Percentiles rank a stretch among this genome's conserved stretches.
These are phyloP conservation scores for Silvanus unidentatus DNA, from an alignment of 2,888 invertebrate genomes.

Conservation along the genomic window DNA sequence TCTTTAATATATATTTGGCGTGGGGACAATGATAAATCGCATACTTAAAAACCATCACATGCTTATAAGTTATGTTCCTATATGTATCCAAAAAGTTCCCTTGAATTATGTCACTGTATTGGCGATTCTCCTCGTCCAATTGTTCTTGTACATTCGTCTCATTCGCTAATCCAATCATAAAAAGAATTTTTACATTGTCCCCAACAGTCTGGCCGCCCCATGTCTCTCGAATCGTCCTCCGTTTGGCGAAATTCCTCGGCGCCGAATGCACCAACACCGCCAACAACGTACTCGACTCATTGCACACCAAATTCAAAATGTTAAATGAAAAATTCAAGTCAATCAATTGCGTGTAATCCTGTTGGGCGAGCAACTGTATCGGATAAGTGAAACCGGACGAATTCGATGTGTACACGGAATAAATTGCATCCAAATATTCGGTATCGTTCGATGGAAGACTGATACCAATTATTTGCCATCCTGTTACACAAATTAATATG, in stretches of 20 bases:
- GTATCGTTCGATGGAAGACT: slow-evolving; percentile 5
- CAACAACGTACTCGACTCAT: slow-evolving; percentile 35
- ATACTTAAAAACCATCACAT: slow-evolving; percentile 78
- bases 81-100: slow-evolving; percentile 74
- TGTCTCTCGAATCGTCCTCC: slow-evolving; percentile 64
- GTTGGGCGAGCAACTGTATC: slow-evolving; percentile 15
- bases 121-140: slow-evolving; percentile 51
- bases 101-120: slow-evolving; percentile 65
- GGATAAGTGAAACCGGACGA: slow-evolving; percentile 24
- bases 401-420: slow-evolving; percentile 27
- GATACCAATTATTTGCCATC: slow-evolving; percentile 23
- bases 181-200: slow-evolving; percentile 55
- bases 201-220: slow-evolving; percentile 60
- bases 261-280: slow-evolving; percentile 65
- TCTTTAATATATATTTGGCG: slow-evolving; percentile 62
- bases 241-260: slow-evolving; percentile 57
- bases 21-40: slow-evolving; percentile 62
- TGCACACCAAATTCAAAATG: slow-evolving; percentile 22
- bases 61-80: slow-evolving; percentile 78
- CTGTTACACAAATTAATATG: slow-evolving; percentile 18
- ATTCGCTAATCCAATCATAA: slow-evolving; percentile 58
- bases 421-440: slow-evolving; percentile 14
- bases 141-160: slow-evolving; percentile 32
- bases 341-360: slow-evolving; percentile 27
- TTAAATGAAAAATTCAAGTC: slow-evolving; percentile 25